These are phyloP conservation scores for Cantharis flavilabris DNA, from an alignment of 2,888 invertebrate genomes.

Conservation along the genomic window DNA sequence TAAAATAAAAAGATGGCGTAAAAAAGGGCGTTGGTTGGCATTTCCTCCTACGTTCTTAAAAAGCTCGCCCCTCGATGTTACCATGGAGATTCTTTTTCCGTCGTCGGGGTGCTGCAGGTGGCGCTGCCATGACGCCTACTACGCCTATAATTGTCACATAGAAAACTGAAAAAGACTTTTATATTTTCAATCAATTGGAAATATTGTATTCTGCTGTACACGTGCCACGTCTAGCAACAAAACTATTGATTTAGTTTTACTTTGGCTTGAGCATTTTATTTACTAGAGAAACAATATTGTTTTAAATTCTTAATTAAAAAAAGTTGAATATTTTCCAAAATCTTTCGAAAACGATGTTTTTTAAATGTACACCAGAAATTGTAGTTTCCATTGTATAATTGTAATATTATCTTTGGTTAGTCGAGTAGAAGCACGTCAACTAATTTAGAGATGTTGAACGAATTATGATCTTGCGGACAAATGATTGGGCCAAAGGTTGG, in stretches of 20 bases:
- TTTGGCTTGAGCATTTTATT: background rate
- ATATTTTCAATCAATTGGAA: conserved; percentile 22
- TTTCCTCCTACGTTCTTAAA: conserved; percentile 49
- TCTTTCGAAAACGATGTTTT: too few relatives aligned
- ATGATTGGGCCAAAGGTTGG: background rate
- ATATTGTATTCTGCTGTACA: background rate
- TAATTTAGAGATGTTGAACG: too few relatives aligned
- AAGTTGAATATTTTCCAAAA: background rate
- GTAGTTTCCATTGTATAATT: too few relatives aligned
- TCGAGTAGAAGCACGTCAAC: too few relatives aligned
- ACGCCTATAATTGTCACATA: conserved; percentile 31
- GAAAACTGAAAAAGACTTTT: conserved; percentile 22
- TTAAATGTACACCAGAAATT: too few relatives aligned
- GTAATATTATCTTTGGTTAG: too few relatives aligned
- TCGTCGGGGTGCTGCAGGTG: conserved; percentile 47
- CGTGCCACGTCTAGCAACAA: background rate
- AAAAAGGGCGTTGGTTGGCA: conserved; percentile 48
- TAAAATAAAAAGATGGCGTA: conserved; percentile 50
- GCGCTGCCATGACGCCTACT: conserved; percentile 39
- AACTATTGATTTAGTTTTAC: background rate
- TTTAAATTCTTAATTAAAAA: background rate
- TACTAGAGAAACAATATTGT: background rate
- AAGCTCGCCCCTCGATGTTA: conserved; percentile 47
- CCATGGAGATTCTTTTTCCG: conserved; percentile 50
- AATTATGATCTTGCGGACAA: background rate